These are phyloP conservation scores for Phalangium opilio DNA, from an alignment of 2,888 invertebrate species.

Conservation along the genomic window DNA sequence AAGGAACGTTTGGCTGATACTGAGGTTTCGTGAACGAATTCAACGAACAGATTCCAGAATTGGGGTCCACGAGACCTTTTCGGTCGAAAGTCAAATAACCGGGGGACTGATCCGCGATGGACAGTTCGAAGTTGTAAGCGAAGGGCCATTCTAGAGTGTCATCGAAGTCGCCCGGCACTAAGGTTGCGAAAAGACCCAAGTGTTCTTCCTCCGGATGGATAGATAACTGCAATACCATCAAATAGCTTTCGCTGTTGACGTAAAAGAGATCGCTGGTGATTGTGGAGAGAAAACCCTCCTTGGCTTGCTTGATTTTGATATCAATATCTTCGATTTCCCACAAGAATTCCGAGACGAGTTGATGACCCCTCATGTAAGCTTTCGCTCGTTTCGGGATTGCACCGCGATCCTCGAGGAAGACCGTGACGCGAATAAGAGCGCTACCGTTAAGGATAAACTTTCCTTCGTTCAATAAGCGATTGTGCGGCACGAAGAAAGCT, in stretches of 20 bases:
- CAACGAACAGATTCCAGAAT: slow-evolving; percentile 9
- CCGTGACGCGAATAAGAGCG: slow-evolving; percentile 13
- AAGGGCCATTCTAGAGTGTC: slow-evolving; percentile 18
- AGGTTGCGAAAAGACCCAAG: slow-evolving; percentile 11
- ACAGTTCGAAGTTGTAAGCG: slow-evolving; percentile 17
- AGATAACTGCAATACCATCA: slow-evolving; percentile 10
- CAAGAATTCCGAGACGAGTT: slow-evolving; percentile 22
- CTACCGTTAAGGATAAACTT: slow-evolving; percentile 10
- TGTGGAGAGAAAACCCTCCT: slow-evolving; percentile 1
- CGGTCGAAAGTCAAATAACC: slow-evolving; percentile 6
- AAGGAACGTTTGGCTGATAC: slow-evolving; percentile 11
- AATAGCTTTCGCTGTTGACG: slow-evolving; percentile 13
- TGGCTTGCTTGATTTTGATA: slow-evolving; percentile 8
- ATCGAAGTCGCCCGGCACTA: slow-evolving; percentile 10
- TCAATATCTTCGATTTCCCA: slow-evolving; percentile 19
- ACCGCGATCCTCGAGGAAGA: slow-evolving; percentile 14
- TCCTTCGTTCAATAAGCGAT: neutral
- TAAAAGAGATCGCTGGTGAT: slow-evolving; percentile 9
- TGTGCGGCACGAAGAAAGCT: slow-evolving; percentile 10
- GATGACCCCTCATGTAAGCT: slow-evolving; percentile 19
- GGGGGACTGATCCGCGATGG: slow-evolving; percentile 16
- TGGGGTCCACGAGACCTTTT: slow-evolving; percentile 9
- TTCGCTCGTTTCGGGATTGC: slow-evolving; percentile 9
- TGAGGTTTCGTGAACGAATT: slow-evolving; percentile 10
- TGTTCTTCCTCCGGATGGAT: slow-evolving; percentile 7